phyloP scores from a whole-genome alignment of 2,888 invertebrate species.

The Epinotia demarniana region DNA sequence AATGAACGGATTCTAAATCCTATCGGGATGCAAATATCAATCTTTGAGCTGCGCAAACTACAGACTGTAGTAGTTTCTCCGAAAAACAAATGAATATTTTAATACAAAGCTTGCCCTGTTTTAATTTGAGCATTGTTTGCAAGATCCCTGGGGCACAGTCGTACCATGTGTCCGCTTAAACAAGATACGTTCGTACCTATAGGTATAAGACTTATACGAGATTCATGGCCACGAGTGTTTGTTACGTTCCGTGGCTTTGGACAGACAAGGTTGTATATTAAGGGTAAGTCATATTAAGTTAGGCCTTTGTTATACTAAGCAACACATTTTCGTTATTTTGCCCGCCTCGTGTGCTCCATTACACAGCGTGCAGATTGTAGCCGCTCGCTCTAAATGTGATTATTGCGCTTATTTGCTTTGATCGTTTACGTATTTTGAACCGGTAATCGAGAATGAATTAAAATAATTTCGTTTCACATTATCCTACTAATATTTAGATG shows the following conservation, averaged over 20 bases:
- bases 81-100: conserved; percentile 9
- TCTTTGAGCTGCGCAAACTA: neutral
- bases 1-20: neutral
- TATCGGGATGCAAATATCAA: neutral
- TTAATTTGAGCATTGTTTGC: conserved; percentile 38
- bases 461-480: neutral
- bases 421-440: neutral
- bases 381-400: conserved; percentile 8
- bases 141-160: conserved; percentile 23
- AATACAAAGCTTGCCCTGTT: conserved; percentile 31
- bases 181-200: conserved; percentile 5
- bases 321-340: neutral
- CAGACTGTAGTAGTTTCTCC: neutral
- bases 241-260: neutral
- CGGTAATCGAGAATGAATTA: neutral
- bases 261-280: neutral
- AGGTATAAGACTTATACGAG: neutral
- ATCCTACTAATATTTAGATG: no score
- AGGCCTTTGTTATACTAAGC: conserved; percentile 7
- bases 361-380: conserved; percentile 2
- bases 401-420: conserved; percentile 21
- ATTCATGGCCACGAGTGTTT: conserved; percentile 1
- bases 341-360: neutral
- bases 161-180: conserved; percentile 12
- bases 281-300: neutral